phyloP scores from a whole-genome alignment of 2,797 vertebrate genomes.

The Sciaenops ocellatus region DNA sequence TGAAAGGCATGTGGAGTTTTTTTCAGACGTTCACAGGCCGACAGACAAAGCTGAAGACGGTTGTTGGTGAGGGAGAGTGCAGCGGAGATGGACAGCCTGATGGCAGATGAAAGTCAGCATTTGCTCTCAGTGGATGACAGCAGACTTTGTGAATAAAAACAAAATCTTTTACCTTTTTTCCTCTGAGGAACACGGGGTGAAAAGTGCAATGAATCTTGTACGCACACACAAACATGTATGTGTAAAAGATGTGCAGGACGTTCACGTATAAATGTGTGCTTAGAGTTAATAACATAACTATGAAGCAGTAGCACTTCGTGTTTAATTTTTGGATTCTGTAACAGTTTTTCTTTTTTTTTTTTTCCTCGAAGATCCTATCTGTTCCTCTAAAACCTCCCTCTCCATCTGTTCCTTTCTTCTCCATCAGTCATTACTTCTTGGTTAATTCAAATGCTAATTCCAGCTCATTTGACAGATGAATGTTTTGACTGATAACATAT shows the following conservation, averaged over 20 bases:
- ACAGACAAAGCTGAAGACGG: conserved; percentile 38
- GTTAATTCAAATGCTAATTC: conserved; percentile 71
- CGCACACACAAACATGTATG: not conserved
- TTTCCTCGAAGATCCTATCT: conserved; percentile 12
- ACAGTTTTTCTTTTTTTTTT: conserved; percentile 17
- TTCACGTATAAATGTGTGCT: conserved; percentile 14
- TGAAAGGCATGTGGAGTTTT: conserved; percentile 20
- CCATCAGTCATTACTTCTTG: conserved; percentile 42
- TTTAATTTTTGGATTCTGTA: conserved; percentile 31
- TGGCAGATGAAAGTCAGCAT: conserved; percentile 43
- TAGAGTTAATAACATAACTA: conserved; percentile 1
- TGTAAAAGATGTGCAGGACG: not conserved
- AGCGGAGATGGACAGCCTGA: conserved; percentile 34
- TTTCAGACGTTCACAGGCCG: conserved; percentile 19
- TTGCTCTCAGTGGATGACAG: conserved; percentile 18
- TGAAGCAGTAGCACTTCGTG: conserved; percentile 12
- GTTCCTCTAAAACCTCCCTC: conserved; percentile 37
- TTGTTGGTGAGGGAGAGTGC: conserved; percentile 28
- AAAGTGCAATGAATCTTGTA: not conserved
- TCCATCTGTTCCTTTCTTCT: conserved; percentile 57
- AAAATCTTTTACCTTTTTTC: conserved; percentile 4
- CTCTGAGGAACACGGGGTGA: not conserved
- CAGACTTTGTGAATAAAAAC: conserved; percentile 9
- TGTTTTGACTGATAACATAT: conserved; percentile 62
- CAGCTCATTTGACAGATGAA: conserved; percentile 62